These are phyloP conservation scores for Drosophila vallismaia DNA, from an alignment of 2,888 invertebrate species.

Conservation along the genomic window DNA sequence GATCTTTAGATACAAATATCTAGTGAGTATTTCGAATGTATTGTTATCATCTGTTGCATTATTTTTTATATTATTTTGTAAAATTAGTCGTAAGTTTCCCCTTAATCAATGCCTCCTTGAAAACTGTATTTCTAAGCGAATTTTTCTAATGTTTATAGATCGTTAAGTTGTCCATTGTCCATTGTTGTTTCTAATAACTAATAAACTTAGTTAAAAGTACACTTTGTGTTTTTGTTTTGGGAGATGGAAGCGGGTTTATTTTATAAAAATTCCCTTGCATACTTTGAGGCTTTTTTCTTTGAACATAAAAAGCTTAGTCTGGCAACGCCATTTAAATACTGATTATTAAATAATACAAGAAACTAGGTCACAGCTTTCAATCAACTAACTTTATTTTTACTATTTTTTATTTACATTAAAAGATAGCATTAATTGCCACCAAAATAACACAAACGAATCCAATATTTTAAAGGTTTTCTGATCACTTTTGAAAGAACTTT, in stretches of 20 bases:
- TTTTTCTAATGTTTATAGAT: slow-evolving; percentile 29
- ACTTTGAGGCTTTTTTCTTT: background rate
- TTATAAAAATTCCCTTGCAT: background rate
- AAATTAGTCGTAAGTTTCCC: slow-evolving; percentile 38
- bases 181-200: slow-evolving; percentile 44
- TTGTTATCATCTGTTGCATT: slow-evolving; percentile 57
- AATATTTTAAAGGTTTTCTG: background rate
- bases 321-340: background rate
- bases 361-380: slow-evolving; percentile 3
- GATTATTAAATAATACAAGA: background rate
- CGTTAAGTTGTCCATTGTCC: slow-evolving; percentile 34
- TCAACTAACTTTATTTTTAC: background rate
- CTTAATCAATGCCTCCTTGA: slow-evolving; percentile 15
- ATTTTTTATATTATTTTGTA: slow-evolving; percentile 44
- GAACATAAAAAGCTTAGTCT: too few relatives aligned
- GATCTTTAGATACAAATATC: slow-evolving; percentile 37
- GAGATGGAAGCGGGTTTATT: background rate
- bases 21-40: slow-evolving; percentile 40
- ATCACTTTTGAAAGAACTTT: background rate
- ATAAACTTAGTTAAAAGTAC: slow-evolving; percentile 31
- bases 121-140: slow-evolving; percentile 37
- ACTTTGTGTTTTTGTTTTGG: background rate
- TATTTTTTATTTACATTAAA: slow-evolving; percentile 1
- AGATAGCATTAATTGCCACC: background rate
- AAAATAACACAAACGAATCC: background rate